Base-by-base conservation (phyloP, 2,113 vertebrate genomes). In the Grammomys surdaster region DNA sequence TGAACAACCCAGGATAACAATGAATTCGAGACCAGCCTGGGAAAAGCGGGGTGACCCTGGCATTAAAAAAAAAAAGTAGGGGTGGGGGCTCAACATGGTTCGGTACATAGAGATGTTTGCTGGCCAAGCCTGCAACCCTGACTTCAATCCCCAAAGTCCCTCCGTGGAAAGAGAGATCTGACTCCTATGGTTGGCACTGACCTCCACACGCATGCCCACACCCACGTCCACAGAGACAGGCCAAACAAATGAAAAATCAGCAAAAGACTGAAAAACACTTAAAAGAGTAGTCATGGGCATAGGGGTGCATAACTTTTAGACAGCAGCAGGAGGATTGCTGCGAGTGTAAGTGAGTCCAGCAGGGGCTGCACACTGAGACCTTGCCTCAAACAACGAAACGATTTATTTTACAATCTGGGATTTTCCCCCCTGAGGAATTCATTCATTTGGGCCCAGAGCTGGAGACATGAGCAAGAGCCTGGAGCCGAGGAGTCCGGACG, bases 381-480 rank as follows among this genome's bases (percentile, higher is more conserved):
- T 48, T 7, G 33, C 46, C 67, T 51, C 65, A 1, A 16, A 36
- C 31, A 72, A 36, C 19, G 31, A 67, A 69, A 17, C 19, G 3
- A 48, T 7, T 77, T 19, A 17, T 22, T 90, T 77, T 63, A 40
- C 60, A 89, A 17, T 40, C 77, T 36, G 46, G 75, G 63, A 1
- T 65, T 65, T 31, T 43, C 65, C 33, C n/a, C 58, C 65, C 76
- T 93, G 65, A 46, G 90, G 85, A 95, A 95, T 90, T 97, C 96
- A 96, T 96, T 98, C 95, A 96, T 90, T 91, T 51, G 9, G 2
- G 82, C 88, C 94, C 96, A 95, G 88, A 93, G 90, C 94, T 76
- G 65, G 84, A 86, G 88, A 88, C 73, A 95, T 92, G 95, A 87
- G 91, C 91, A 89, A 56, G 93, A 63, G 80, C 95, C 91, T 93